Conservation (phyloP, 2,797 vertebrate species). For the Cyclopterus lumpus region DNA sequence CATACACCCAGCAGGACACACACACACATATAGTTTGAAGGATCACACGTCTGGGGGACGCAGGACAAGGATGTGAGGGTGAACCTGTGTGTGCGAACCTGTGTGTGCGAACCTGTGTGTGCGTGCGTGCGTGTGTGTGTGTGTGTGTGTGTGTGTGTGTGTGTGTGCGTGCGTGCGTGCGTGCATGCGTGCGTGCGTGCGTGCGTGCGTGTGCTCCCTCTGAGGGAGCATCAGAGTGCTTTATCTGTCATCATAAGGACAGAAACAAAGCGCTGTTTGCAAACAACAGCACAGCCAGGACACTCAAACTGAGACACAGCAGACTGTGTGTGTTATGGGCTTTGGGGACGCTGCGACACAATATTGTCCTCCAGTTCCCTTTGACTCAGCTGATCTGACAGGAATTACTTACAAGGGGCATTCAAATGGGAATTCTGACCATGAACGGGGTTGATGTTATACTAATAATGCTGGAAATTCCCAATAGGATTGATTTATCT, state of each 20-base stretch:
- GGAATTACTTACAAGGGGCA: not conserved
- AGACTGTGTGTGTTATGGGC: conserved; percentile 20
- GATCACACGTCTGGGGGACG: conserved; percentile 17
- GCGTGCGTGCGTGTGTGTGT: conserved; percentile 1
- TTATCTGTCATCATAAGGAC: conserved; percentile 68
- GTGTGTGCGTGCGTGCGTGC: not conserved
- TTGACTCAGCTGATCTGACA: conserved; percentile 17
- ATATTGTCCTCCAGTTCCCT: conserved; percentile 21
- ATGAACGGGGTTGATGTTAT: not conserved
- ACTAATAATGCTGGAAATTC: not conserved
- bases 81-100: conserved; percentile 6
- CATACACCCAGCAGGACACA: not conserved
- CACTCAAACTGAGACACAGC: conserved; percentile 27
- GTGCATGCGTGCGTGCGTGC: not conserved
- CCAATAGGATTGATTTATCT: too few relatives aligned
- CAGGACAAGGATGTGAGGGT: conserved; percentile 17
- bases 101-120: not conserved
- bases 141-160: conserved; percentile 1
- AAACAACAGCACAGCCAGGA: conserved; percentile 39
- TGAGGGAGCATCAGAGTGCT: conserved; percentile 46
- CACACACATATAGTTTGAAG: not conserved
- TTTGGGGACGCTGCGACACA: conserved; percentile 36
- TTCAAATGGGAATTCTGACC: not conserved
- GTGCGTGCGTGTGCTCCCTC: conserved; percentile 10
- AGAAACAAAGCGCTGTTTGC: conserved; percentile 46